Evolutionary conservation across 2,888 invertebrate species (phyloP).

Genomic region (Dynastes tityus): DNA sequence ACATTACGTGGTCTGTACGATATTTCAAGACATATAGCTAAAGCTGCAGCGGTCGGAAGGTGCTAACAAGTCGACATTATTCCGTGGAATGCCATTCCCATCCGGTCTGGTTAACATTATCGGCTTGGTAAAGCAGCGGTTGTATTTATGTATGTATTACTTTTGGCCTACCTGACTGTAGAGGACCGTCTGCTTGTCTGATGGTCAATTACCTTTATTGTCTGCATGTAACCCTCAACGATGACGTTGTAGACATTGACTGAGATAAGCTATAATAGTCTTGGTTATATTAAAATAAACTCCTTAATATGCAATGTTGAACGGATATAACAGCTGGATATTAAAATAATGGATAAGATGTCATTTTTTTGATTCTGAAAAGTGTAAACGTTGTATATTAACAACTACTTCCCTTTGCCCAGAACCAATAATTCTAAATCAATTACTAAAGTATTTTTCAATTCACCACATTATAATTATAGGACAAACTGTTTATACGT

Average conservation of each 20-base stretch:
- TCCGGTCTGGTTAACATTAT: constrained; percentile 18
- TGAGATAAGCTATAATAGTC: too few relatives aligned
- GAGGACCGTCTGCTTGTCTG: constrained; percentile 11
- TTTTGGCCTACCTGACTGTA: constrained; percentile 56
- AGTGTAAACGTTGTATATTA: neutral
- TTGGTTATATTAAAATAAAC: too few relatives aligned
- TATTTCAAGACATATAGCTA: too few relatives aligned
- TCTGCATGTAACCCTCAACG: too few relatives aligned
- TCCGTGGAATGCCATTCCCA: constrained; percentile 36
- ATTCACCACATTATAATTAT: neutral
- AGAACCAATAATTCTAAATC: neutral
- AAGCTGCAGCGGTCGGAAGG: constrained; percentile 14
- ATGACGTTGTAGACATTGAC: too few relatives aligned
- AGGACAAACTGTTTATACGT: neutral
- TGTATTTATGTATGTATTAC: constrained; percentile 51
- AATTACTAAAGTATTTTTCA: neutral
- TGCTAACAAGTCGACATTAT: constrained; percentile 47
- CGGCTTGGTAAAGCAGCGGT: constrained; percentile 1
- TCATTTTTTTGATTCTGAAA: too few relatives aligned
- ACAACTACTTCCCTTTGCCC: neutral
- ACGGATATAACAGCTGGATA: too few relatives aligned
- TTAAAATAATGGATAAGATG: too few relatives aligned
- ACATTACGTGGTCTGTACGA: too few relatives aligned
- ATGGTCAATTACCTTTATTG: constrained; percentile 45
- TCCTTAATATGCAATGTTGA: too few relatives aligned